Conservation (phyloP, 2,113 vertebrate genomes). For the Cavia aperea region DNA sequence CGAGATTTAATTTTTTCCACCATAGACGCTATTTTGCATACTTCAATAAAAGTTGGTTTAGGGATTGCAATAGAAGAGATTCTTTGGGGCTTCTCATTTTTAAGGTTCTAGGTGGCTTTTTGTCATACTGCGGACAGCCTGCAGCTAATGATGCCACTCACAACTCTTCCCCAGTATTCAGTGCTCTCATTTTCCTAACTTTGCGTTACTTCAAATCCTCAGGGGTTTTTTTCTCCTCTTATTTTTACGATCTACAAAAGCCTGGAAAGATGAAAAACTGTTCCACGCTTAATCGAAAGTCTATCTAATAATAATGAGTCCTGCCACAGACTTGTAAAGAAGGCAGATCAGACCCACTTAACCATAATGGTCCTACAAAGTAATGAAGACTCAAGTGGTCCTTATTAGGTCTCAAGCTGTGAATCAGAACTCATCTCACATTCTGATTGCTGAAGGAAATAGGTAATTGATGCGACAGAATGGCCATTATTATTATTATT, state of each 20-base stretch:
- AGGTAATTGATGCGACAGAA: constrained; percentile 49
- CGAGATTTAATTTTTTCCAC: neutral
- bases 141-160: neutral
- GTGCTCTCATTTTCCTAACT: neutral
- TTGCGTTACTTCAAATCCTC: constrained; percentile 40
- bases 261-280: constrained; percentile 65
- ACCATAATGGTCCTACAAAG: constrained; percentile 74
- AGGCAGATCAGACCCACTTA: constrained; percentile 75
- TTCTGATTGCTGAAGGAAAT: constrained; percentile 63
- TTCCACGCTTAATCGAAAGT: constrained; percentile 75
- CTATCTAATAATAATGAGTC: constrained; percentile 75
- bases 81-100: neutral
- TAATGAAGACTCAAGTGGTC: constrained; percentile 80
- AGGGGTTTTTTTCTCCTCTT: constrained; percentile 13
- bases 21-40: neutral
- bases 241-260: constrained; percentile 46
- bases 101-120: neutral
- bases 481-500: constrained; percentile 61
- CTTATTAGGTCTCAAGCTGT: constrained; percentile 74
- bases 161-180: neutral
- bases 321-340: constrained; percentile 69
- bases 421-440: constrained; percentile 65
- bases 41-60: neutral
- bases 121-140: neutral
- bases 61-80: neutral